Evolutionary conservation across 2,888 invertebrate genomes (phyloP).

Genomic region (Electrophaes corylata): DNA sequence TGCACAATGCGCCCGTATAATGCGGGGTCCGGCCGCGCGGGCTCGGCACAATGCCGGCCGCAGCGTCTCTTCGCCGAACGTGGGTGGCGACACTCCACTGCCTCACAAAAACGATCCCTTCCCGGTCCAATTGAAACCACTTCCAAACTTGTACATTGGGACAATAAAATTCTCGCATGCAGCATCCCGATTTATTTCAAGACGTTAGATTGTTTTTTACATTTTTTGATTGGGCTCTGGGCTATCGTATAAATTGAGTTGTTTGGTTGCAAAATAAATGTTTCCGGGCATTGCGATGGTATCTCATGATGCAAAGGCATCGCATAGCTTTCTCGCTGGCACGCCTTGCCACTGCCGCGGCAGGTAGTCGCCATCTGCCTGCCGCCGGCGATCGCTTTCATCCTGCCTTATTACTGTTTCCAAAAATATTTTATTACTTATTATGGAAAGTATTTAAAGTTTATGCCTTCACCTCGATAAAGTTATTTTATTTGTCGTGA

Average conservation of each 20-base stretch:
- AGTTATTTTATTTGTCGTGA: slow-evolving; percentile 76
- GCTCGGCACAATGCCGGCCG: slow-evolving; percentile 64
- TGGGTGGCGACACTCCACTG: slow-evolving; percentile 68
- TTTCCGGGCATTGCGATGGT: slow-evolving; percentile 57
- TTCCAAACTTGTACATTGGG: slow-evolving; percentile 43
- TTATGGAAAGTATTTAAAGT: slow-evolving; percentile 76
- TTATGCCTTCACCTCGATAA: slow-evolving; percentile 72
- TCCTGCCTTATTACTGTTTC: slow-evolving; percentile 76
- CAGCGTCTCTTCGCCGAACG: slow-evolving; percentile 70
- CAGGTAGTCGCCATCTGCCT: slow-evolving; percentile 79
- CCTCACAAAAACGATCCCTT: slow-evolving; percentile 68
- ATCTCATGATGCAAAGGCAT: slow-evolving; percentile 46
- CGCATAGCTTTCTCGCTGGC: slow-evolving; percentile 65
- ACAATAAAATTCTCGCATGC: slow-evolving; percentile 28
- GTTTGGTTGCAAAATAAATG: slow-evolving; percentile 56
- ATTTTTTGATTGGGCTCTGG: slow-evolving; percentile 31
- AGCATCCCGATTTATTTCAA: slow-evolving; percentile 34
- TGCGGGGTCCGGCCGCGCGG: slow-evolving; percentile 66
- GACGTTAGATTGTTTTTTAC: slow-evolving; percentile 28
- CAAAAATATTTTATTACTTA: slow-evolving; percentile 77
- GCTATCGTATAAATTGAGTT: slow-evolving; percentile 47
- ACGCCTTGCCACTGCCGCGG: slow-evolving; percentile 43
- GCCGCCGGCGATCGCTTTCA: slow-evolving; percentile 77
- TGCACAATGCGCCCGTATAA: slow-evolving; percentile 82
- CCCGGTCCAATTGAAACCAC: slow-evolving; percentile 46